Evolutionary conservation across 1,140 invertebrate genomes (phyloP).

Genomic region (Dryas iulia): DNA sequence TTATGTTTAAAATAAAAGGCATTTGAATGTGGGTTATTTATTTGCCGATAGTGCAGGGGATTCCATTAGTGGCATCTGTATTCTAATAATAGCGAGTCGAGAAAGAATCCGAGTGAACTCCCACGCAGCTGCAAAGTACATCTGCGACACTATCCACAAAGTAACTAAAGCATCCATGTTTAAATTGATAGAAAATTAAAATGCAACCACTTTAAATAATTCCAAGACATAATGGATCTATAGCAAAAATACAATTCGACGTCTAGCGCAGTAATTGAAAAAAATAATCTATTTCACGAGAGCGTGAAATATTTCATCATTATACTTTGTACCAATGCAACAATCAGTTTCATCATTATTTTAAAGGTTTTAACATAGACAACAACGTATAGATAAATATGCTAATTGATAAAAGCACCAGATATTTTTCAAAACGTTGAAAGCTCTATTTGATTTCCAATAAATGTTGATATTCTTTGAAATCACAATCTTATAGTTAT

Average conservation of each 20-base stretch:
- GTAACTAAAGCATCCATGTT: neutral
- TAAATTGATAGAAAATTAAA: neutral
- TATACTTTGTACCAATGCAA: too few species aligned
- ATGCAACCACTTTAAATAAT: neutral
- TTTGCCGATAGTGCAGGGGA: neutral
- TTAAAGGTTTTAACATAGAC: too few species aligned
- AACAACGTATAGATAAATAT: too few species aligned
- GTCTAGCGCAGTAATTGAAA: neutral
- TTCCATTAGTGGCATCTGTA: conserved; percentile 14
- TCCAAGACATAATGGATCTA: neutral
- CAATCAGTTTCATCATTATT: too few species aligned
- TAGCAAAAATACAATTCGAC: neutral
- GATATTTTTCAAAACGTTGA: too few species aligned
- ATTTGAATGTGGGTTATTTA: neutral
- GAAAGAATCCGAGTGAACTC: conserved; percentile 28
- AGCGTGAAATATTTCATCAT: neutral
- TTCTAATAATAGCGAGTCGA: conserved; percentile 28
- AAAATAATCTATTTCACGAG: neutral
- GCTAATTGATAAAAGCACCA: too few species aligned
- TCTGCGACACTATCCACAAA: neutral
- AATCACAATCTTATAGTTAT: too few species aligned
- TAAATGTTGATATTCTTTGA: too few species aligned
- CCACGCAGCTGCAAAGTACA: conserved; percentile 25
- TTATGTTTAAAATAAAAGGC: neutral
- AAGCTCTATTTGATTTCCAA: too few species aligned